These are phyloP conservation scores for Chiridota heheva DNA, from an alignment of 35 echinoderm and acorn worm species.

Conservation along the genomic window DNA sequence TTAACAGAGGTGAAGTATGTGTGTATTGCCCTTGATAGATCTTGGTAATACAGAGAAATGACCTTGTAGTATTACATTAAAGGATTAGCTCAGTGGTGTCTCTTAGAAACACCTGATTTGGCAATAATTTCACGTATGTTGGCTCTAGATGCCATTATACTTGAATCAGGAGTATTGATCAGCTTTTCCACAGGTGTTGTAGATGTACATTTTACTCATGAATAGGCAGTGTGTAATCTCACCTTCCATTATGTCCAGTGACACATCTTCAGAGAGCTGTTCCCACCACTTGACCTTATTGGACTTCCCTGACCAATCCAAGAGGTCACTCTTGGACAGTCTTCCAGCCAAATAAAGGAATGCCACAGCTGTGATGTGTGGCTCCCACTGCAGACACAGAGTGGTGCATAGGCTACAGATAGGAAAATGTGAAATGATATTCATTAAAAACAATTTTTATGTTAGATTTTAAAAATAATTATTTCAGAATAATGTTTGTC, in stretches of 20 bases:
- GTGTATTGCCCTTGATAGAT: too few species aligned
- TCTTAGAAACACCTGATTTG: background rate
- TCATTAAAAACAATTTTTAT: too few species aligned
- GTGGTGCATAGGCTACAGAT: slow-evolving; percentile 90
- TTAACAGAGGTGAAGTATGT: too few species aligned
- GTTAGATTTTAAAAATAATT: too few species aligned
- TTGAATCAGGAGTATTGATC: background rate
- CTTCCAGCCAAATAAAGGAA: slow-evolving; percentile 93
- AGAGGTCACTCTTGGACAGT: slow-evolving; percentile 93
- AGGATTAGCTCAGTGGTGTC: background rate
- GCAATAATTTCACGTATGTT: background rate
- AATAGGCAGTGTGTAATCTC: background rate
- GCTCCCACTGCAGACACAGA: slow-evolving; percentile 95
- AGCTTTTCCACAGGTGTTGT: background rate
- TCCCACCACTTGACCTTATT: slow-evolving; percentile 97
- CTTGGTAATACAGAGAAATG: too few species aligned
- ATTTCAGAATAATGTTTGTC: too few species aligned
- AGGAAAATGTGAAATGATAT: too few species aligned
- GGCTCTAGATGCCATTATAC: background rate
- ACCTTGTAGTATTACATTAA: background rate
- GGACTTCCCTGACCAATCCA: slow-evolving; percentile 92
- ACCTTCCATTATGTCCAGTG: slow-evolving; percentile 98
- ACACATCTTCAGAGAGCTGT: slow-evolving; percentile 86
- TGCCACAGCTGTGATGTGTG: slow-evolving; percentile 82
- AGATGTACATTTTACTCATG: background rate